Evolutionary conservation across 35 echinoderm and acorn worm species (phyloP).

Genomic region (Heliocidaris erythrogramma): DNA sequence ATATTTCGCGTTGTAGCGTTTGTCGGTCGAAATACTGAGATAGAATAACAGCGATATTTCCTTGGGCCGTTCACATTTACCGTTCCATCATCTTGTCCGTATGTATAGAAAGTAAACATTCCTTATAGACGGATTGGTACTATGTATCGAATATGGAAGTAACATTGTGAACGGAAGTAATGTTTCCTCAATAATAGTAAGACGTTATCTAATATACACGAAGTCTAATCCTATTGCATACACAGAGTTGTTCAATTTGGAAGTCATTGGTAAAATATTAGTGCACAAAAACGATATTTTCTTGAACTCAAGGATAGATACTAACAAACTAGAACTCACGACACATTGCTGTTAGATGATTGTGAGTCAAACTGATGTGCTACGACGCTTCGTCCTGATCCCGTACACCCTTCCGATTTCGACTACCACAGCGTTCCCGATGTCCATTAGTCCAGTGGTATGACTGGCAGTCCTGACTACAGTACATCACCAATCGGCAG

Average conservation of each 20-base stretch:
- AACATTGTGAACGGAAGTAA: slow-evolving; percentile 11
- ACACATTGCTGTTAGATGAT: not conserved
- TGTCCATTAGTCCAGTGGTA: slow-evolving; percentile 90
- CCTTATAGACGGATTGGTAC: slow-evolving; percentile 7
- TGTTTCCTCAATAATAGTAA: not conserved
- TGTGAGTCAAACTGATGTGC: not conserved
- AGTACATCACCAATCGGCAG: slow-evolving; percentile 82
- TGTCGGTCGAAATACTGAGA: not conserved
- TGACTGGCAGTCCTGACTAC: slow-evolving; percentile 78
- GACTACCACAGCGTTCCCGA: slow-evolving; percentile 29
- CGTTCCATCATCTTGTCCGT: not conserved
- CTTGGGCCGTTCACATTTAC: not conserved
- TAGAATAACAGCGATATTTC: not conserved
- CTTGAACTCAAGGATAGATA: not conserved
- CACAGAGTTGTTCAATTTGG: not conserved
- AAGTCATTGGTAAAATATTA: not conserved
- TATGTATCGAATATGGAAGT: slow-evolving; percentile 1
- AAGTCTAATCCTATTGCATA: not conserved
- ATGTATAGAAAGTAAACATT: not conserved
- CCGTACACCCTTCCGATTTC: not conserved
- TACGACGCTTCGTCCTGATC: slow-evolving; percentile 17
- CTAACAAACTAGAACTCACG: not conserved
- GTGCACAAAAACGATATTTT: not conserved
- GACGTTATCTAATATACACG: not conserved
- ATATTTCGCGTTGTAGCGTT: not conserved